Evolutionary conservation across 2,888 invertebrate genomes (phyloP).

Genomic region (Xestia rhomboidea): DNA sequence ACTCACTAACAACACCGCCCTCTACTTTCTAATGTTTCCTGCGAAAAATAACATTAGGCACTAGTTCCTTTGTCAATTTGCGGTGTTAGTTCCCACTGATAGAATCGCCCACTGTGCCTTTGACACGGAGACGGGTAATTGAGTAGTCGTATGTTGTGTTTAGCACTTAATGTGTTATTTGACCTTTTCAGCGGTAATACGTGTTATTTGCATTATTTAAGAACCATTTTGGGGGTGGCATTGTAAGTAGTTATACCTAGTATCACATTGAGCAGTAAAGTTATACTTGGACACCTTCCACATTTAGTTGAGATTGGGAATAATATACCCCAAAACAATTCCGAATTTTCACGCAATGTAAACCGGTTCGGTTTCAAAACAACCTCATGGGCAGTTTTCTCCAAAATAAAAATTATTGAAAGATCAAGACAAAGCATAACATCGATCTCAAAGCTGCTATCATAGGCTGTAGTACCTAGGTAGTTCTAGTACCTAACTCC

Average conservation of each 20-base stretch:
- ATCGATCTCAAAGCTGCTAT: too few relatives aligned
- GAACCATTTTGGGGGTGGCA: slow-evolving; percentile 19
- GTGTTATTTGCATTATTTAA: slow-evolving; percentile 44
- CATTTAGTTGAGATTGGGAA: too few relatives aligned
- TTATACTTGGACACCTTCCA: too few relatives aligned
- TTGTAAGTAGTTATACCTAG: not conserved
- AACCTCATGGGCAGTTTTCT: too few relatives aligned
- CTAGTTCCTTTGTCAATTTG: slow-evolving; percentile 60
- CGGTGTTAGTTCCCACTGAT: slow-evolving; percentile 45
- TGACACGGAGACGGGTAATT: slow-evolving; percentile 56
- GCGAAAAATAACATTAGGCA: slow-evolving; percentile 47
- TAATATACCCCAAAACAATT: too few relatives aligned
- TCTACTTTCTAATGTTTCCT: slow-evolving; percentile 44
- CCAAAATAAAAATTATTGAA: too few relatives aligned
- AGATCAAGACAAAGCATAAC: too few relatives aligned
- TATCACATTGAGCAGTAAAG: too few relatives aligned
- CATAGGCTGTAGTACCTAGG: too few relatives aligned
- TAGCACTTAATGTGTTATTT: slow-evolving; percentile 44
- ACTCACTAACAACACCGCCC: not conserved
- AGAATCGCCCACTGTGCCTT: slow-evolving; percentile 49
- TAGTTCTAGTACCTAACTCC: too few relatives aligned
- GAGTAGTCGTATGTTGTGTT: slow-evolving; percentile 41
- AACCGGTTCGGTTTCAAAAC: too few relatives aligned
- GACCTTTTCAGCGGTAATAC: slow-evolving; percentile 52
- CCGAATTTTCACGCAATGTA: too few relatives aligned